A percentile compares a stretch with the other conserved stretches of the same genome.
phyloP scores from a whole-genome alignment of 2,797 vertebrate genomes.

The Philypnodon macrostomus region DNA sequence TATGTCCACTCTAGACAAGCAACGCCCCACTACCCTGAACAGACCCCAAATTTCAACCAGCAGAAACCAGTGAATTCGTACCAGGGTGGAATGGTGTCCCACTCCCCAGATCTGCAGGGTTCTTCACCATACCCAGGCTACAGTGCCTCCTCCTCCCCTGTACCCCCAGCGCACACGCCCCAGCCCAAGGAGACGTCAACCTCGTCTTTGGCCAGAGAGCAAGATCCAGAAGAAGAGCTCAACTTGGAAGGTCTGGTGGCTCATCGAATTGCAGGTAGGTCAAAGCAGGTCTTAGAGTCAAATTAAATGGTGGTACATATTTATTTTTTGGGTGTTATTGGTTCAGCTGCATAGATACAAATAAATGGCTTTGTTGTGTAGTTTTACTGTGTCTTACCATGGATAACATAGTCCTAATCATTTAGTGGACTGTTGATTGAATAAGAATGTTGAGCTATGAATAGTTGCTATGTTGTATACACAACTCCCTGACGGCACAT shows the following conservation, averaged over 20 bases:
- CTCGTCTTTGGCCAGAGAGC: slow-evolving; percentile 75
- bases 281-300: no score
- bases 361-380: no score
- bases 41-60: slow-evolving; percentile 60
- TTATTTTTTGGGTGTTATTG: no score
- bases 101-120: slow-evolving; percentile 72
- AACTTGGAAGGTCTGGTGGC: slow-evolving; percentile 94
- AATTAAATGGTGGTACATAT: no score
- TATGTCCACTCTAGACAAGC: slow-evolving; percentile 55
- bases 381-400: no score
- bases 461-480: no score
- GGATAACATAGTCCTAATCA: no score
- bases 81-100: slow-evolving; percentile 45
- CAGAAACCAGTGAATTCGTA: slow-evolving; percentile 67
- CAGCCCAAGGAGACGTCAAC: slow-evolving; percentile 70
- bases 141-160: slow-evolving; percentile 76
- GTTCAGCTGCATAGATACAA: no score
- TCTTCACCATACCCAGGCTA: slow-evolving; percentile 69
- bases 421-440: no score
- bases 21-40: slow-evolving; percentile 50
- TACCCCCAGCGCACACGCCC: slow-evolving; percentile 67
- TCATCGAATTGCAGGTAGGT: slow-evolving; percentile 94
- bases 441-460: no score
- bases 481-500: no score
- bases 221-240: slow-evolving; percentile 83